These are phyloP conservation scores for Drosophila funebris DNA, from an alignment of 1,140 invertebrate genomes.

Conservation along the genomic window DNA sequence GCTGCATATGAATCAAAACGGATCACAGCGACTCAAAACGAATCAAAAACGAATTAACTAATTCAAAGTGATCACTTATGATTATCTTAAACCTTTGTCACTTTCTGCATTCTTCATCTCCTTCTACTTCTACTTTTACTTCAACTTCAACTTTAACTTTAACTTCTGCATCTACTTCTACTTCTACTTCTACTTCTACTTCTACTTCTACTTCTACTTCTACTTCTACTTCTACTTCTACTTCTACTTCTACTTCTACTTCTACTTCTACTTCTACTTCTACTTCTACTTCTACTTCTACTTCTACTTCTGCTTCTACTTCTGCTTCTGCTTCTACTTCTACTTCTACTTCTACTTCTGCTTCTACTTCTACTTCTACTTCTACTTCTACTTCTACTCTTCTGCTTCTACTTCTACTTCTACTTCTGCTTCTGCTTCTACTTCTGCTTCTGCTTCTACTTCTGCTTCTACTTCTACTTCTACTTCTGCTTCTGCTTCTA, in stretches of 20 bases:
- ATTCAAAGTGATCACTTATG: conserved; percentile 3
- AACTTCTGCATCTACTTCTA: no score
- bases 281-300: not conserved
- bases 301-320: not conserved
- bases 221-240: not conserved
- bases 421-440: not conserved
- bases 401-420: not conserved
- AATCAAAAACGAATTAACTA: not conserved
- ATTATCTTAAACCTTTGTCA: not conserved
- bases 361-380: no score
- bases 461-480: not conserved
- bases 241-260: not conserved
- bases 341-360: not conserved
- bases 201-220: not conserved
- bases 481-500: not conserved
- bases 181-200: not conserved
- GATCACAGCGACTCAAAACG: no score
- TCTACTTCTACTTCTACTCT: not conserved
- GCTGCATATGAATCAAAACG: conserved; percentile 25
- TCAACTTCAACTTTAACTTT: not conserved
- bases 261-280: not conserved
- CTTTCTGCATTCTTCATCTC: no score
- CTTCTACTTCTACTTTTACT: no score
- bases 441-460: not conserved
- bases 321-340: no score